These are phyloP conservation scores for Pangasianodon hypophthalmus DNA, from an alignment of 2,113 vertebrate genomes.

Conservation along the genomic window DNA sequence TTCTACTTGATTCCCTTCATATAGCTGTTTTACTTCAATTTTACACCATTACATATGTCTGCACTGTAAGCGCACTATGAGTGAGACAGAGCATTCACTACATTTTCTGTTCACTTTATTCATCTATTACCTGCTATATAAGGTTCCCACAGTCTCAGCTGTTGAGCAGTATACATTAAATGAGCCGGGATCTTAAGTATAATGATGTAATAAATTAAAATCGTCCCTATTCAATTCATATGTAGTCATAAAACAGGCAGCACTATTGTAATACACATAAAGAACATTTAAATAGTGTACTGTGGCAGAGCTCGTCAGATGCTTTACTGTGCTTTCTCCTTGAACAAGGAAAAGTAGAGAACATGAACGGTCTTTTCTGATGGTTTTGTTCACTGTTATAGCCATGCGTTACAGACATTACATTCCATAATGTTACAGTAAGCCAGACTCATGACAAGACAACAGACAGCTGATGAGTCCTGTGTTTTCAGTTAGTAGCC, in stretches of 20 bases:
- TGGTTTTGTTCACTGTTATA: not conserved
- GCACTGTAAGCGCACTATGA: not conserved
- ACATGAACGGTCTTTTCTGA: not conserved
- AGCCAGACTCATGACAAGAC: not conserved
- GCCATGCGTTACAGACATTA: not conserved
- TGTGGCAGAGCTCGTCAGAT: not conserved
- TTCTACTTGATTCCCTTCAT: not conserved
- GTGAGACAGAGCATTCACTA: not conserved
- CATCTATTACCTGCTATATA: not conserved
- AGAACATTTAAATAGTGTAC: not conserved
- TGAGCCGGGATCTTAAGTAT: not conserved
- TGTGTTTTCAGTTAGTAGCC: slow-evolving; percentile 22
- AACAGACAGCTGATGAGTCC: not conserved
- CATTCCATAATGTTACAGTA: not conserved
- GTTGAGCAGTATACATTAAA: not conserved
- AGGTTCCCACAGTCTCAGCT: not conserved
- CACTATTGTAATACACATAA: not conserved
- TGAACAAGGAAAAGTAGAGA: not conserved
- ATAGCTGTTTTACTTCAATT: not conserved
- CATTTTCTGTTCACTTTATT: not conserved
- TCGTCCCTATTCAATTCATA: not conserved
- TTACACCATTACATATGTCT: not conserved
- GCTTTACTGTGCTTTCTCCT: not conserved
- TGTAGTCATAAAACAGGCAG: not conserved
- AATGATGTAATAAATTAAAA: not conserved